Evolutionary conservation across 2,888 invertebrate species (phyloP).

Genomic region (Sicus ferrugineus): DNA sequence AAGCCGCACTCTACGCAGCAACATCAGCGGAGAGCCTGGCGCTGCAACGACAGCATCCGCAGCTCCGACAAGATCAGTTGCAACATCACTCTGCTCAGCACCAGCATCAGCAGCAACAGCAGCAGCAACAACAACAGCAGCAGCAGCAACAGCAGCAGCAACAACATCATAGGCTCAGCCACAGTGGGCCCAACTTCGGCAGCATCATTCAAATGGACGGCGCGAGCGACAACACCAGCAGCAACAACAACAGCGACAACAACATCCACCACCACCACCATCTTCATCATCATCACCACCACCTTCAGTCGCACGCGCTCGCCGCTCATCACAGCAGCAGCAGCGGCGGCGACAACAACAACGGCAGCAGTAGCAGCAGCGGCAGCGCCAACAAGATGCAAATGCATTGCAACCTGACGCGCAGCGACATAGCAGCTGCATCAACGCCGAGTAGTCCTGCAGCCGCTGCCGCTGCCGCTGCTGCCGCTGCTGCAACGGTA

Average conservation of each 20-base stretch:
- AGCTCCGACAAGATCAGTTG: slow-evolving; percentile 34
- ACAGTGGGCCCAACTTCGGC: slow-evolving; percentile 22
- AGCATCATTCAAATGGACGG: slow-evolving; percentile 23
- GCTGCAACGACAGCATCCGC: slow-evolving; percentile 35
- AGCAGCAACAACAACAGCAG: slow-evolving; percentile 35
- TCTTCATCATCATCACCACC: slow-evolving; percentile 20
- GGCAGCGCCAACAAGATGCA: slow-evolving; percentile 29
- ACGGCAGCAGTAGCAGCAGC: slow-evolving; percentile 35
- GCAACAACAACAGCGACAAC: slow-evolving; percentile 38
- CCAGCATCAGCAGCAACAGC: slow-evolving; percentile 37
- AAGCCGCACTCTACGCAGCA: slow-evolving; percentile 31
- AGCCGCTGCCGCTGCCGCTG: slow-evolving; percentile 7
- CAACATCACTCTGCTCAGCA: slow-evolving; percentile 36
- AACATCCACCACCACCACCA: slow-evolving; percentile 36
- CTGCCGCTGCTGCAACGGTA: not conserved
- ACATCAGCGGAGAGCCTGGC: slow-evolving; percentile 28
- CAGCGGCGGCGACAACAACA: slow-evolving; percentile 29
- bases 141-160: slow-evolving; percentile 38
- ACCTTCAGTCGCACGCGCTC: slow-evolving; percentile 10
- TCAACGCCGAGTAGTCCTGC: slow-evolving; percentile 31
- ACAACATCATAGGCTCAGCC: slow-evolving; percentile 35
- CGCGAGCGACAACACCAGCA: slow-evolving; percentile 28
- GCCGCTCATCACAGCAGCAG: slow-evolving; percentile 4
- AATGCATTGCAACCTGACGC: slow-evolving; percentile 26
- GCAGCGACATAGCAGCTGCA: slow-evolving; percentile 16